Percentiles rank a stretch among this genome's conserved stretches.
These are phyloP conservation scores for Lethenteron reissneri DNA, from an alignment of 2,113 vertebrate species.

Conservation along the genomic window DNA sequence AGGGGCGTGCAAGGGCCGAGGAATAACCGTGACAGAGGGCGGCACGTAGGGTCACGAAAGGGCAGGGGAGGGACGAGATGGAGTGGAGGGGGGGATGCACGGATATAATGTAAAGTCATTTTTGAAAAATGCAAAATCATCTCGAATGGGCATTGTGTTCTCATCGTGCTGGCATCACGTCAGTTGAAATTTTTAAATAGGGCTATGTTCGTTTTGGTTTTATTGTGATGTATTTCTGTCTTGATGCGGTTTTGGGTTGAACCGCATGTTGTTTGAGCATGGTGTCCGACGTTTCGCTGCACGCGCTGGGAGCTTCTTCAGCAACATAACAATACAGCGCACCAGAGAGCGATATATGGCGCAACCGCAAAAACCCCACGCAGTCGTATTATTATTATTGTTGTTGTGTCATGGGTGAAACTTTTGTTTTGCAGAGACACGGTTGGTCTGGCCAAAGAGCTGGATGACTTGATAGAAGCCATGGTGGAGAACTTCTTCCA, in stretches of 20 bases:
- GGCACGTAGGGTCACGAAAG: no score
- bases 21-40: no score
- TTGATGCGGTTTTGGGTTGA: background rate
- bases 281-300: background rate
- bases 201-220: no score
- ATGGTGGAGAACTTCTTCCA: slow-evolving; percentile 74
- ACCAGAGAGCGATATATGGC: background rate
- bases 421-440: slow-evolving; percentile 33
- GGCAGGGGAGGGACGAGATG: no score
- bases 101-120: no score
- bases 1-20: no score
- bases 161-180: no score
- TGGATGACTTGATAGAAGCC: slow-evolving; percentile 46
- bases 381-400: background rate
- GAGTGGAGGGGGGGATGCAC: no score
- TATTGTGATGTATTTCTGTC: background rate
- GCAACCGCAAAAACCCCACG: background rate
- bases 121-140: no score
- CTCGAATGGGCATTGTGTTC: no score
- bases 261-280: background rate
- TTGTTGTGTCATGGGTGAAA: background rate
- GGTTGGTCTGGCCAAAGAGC: slow-evolving; percentile 45
- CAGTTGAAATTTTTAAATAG: no score
- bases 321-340: background rate
- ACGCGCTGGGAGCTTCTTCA: background rate